A percentile compares a stretch with the other conserved stretches of the same genome.
phyloP scores from a whole-genome alignment of 2,113 vertebrate genomes.

The Eretmochelys imbricata region DNA sequence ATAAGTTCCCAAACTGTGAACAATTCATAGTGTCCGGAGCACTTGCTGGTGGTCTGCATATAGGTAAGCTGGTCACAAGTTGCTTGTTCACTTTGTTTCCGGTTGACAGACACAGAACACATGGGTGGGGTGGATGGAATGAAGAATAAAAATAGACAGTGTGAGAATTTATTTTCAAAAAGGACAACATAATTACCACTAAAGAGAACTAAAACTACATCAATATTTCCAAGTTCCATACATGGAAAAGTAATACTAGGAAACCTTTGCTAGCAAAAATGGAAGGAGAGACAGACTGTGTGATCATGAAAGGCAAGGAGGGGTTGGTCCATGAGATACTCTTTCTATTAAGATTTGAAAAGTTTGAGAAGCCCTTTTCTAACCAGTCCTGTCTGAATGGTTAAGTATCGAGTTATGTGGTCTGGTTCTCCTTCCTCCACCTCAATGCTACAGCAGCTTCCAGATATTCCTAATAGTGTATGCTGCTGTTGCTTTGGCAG shows the following conservation, averaged over 20 bases:
- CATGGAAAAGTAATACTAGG: background rate
- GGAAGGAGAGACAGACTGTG: background rate
- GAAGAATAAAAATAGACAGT: background rate
- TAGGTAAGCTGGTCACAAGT: background rate
- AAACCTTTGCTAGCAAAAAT: background rate
- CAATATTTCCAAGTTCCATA: background rate
- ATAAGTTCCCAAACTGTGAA: background rate
- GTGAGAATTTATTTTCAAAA: background rate
- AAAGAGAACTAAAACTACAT: background rate
- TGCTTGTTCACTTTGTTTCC: background rate
- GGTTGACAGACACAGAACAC: background rate
- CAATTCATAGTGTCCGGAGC: background rate
- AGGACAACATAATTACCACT: too few relatives aligned
- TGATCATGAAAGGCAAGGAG: background rate
- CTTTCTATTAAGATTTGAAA: background rate
- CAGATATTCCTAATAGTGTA: background rate
- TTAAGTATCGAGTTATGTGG: background rate
- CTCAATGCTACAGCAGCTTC: background rate
- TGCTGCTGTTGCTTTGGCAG: background rate
- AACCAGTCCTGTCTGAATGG: background rate
- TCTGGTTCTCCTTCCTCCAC: background rate
- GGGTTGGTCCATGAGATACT: background rate
- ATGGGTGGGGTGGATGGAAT: background rate
- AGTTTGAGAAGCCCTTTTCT: background rate
- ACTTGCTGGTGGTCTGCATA: background rate